Conservation (phyloP, 2,797 vertebrate species). For the Neosilurus hyrtlii region DNA sequence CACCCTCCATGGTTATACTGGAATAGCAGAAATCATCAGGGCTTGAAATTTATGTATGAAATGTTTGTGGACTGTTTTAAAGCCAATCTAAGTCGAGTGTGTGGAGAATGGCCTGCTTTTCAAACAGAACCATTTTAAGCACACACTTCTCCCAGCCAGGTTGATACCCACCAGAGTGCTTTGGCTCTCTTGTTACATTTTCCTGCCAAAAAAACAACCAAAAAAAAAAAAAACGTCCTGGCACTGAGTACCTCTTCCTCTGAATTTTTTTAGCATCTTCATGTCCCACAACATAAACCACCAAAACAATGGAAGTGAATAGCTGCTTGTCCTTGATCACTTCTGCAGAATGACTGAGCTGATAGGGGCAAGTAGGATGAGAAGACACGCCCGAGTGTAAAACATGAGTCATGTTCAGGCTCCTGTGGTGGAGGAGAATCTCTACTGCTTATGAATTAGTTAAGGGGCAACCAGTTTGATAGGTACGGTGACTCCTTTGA, state of each 20-base stretch:
- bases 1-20: constrained; percentile 76
- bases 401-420: constrained; percentile 44
- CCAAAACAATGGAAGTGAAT: constrained; percentile 39
- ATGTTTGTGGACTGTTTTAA: constrained; percentile 76
- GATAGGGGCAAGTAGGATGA: constrained; percentile 4
- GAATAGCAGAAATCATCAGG: constrained; percentile 79
- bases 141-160: constrained; percentile 72
- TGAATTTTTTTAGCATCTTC: constrained; percentile 41
- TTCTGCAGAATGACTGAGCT: constrained; percentile 13
- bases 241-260: constrained; percentile 63
- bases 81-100: constrained; percentile 77
- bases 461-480: constrained; percentile 42
- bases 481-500: constrained; percentile 48
- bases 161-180: constrained; percentile 73
- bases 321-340: constrained; percentile 22
- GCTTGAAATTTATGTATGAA: constrained; percentile 85
- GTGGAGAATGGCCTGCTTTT: constrained; percentile 81
- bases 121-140: constrained; percentile 68
- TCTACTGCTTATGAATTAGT: constrained; percentile 53
- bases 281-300: constrained; percentile 41
- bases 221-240: neutral
- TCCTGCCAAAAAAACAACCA: constrained; percentile 33
- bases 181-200: constrained; percentile 67
- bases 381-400: constrained; percentile 14
- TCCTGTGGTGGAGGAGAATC: constrained; percentile 28